Evolutionary conservation across 1,140 invertebrate genomes (phyloP).

Genomic region (Ditylenchus dipsaci): DNA sequence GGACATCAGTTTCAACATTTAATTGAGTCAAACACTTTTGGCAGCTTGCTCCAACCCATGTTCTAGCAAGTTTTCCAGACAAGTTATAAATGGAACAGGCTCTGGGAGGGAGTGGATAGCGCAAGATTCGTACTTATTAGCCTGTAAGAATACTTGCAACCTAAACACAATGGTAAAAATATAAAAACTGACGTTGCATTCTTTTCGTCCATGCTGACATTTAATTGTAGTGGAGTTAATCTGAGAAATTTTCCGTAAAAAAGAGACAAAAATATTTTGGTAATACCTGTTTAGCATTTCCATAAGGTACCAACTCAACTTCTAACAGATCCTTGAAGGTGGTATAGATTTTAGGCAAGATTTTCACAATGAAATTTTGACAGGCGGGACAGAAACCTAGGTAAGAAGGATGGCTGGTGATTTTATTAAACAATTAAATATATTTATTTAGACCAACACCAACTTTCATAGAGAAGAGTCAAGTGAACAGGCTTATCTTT

Average conservation of each 20-base stretch:
- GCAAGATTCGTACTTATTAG: constrained; percentile 34
- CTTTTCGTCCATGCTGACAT: constrained; percentile 30
- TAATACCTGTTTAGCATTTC: constrained; percentile 10
- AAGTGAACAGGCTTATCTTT: constrained; percentile 10
- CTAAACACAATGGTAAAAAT: too few species aligned
- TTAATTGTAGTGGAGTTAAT: constrained; percentile 12
- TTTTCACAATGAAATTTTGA: neutral
- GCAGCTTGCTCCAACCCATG: too few species aligned
- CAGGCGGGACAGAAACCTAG: neutral
- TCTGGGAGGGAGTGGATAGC: constrained; percentile 25
- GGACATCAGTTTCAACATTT: too few species aligned
- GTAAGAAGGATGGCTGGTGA: too few species aligned
- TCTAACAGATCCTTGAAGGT: neutral
- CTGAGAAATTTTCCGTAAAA: neutral
- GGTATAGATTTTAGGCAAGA: neutral
- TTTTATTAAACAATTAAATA: too few species aligned
- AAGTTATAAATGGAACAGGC: constrained; percentile 21
- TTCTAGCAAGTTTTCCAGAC: too few species aligned
- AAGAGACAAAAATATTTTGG: neutral
- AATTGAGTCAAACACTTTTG: too few species aligned
- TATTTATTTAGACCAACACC: neutral
- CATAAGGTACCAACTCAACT: constrained; percentile 11
- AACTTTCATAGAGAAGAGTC: constrained; percentile 9
- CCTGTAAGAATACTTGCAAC: too few species aligned
- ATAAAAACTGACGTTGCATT: constrained; percentile 27